Evolutionary conservation across 2,888 invertebrate genomes (phyloP).

Genomic region (Philopedon plagiatum): DNA sequence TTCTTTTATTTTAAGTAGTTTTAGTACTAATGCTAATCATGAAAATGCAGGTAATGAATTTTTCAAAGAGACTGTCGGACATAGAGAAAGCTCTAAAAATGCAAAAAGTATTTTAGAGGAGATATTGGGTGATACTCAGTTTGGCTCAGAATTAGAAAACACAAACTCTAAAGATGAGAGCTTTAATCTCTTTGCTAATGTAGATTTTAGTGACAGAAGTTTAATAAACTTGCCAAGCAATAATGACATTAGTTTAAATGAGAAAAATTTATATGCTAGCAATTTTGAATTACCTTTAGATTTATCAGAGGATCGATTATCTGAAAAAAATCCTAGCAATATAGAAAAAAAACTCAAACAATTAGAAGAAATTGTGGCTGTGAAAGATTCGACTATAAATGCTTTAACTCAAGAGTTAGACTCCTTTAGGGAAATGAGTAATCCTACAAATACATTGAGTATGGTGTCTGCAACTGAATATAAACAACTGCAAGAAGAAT

Average conservation of each 20-base stretch:
- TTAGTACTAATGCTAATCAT: slow-evolving; percentile 52
- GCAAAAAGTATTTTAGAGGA: slow-evolving; percentile 64
- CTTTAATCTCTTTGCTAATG: slow-evolving; percentile 65
- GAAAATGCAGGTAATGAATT: slow-evolving; percentile 16
- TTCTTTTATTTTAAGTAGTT: slow-evolving; percentile 54
- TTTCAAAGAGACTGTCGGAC: slow-evolving; percentile 34
- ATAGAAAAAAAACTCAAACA: slow-evolving; percentile 63
- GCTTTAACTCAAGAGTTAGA: slow-evolving; percentile 70
- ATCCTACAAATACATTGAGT: slow-evolving; percentile 69
- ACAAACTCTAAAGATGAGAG: slow-evolving; percentile 62
- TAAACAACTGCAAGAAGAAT: slow-evolving; percentile 80
- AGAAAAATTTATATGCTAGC: slow-evolving; percentile 29
- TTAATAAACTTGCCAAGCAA: slow-evolving; percentile 57
- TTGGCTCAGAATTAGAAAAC: slow-evolving; percentile 56
- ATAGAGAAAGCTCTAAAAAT: slow-evolving; percentile 52
- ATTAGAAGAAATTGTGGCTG: slow-evolving; percentile 68
- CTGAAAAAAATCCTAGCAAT: slow-evolving; percentile 45
- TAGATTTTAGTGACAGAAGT: slow-evolving; percentile 65
- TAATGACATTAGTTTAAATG: slow-evolving; percentile 49
- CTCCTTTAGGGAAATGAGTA: slow-evolving; percentile 70
- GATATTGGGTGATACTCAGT: slow-evolving; percentile 62
- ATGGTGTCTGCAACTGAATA: slow-evolving; percentile 79
- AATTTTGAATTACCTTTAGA: slow-evolving; percentile 37
- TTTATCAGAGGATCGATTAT: slow-evolving; percentile 1
- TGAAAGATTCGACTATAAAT: slow-evolving; percentile 70